Base-by-base conservation (phyloP, 2,797 vertebrate species). In the Girardinus metallicus region DNA sequence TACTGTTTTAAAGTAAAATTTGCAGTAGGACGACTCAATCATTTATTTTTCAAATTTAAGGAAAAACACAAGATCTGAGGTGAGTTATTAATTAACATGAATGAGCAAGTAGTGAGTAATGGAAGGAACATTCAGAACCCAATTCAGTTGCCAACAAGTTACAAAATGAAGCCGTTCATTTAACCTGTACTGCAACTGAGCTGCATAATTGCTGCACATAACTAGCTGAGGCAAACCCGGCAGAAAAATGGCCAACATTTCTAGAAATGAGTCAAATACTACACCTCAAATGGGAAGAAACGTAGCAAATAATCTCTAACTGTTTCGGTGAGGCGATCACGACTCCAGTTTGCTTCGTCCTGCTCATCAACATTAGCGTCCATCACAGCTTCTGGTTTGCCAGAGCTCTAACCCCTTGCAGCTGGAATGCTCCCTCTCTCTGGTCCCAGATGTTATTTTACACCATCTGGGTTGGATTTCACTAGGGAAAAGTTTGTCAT, bases 381-480 rank as follows among this genome's bases (percentile, higher is more conserved):
- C 36, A 13, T 68, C 66, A 12, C 66, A 13, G 39, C 5, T 70
- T 26, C 5, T 10, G 31, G 31, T n/a, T 70, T 1, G 36, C 13
- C 64, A 26, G 36, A 68, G 8, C 21, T 23, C 21, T 12, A 43
- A 6, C 23, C 23, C 39, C 39, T 68, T 12, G 36, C 64, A 39
- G 64, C 36, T 68, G 64, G 36, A 68, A 68, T 5, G 21, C 10
- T 23, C 21, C 36, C 21, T 68, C 36, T 68, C 34, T 23, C 64
- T 68, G 64, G 64, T 68, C 36, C n/a, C n/a, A n/a, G n/a, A 11
- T 41, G 66, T 10, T 70, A 41, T 70, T 70, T 70, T 15, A 70
- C 39, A 41, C 39, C 39, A 43, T 43, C 39, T 70, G 39, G 21
- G 23, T 26, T 12, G 21, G 26, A 43, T 70, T 70, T 70, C 36